phyloP scores from a whole-genome alignment of 2,113 vertebrate genomes.

The Malurus elegans region DNA sequence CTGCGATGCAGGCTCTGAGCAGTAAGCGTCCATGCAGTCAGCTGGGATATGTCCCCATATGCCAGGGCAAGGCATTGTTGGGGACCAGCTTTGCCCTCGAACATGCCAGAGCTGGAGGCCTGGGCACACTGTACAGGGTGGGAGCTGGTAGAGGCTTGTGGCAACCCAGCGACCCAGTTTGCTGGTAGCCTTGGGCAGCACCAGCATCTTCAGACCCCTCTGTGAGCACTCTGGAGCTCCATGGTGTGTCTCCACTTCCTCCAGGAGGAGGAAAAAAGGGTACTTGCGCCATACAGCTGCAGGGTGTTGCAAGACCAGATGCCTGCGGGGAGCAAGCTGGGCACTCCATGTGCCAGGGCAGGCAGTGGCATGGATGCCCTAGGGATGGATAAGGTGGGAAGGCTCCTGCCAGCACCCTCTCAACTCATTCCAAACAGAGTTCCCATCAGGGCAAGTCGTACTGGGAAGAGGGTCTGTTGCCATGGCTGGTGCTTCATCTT shows the following conservation, averaged over 20 bases:
- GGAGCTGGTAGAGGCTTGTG: background rate
- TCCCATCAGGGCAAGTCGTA: rapidly evolving
- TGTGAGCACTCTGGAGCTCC: background rate
- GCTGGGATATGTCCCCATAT: background rate
- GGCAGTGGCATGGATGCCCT: background rate
- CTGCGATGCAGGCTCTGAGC: background rate
- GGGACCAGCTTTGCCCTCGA: background rate
- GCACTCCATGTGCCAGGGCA: background rate
- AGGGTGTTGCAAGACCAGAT: conserved; percentile 30
- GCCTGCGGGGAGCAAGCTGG: background rate
- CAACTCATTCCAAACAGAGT: background rate
- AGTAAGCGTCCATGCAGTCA: background rate
- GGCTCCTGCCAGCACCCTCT: background rate
- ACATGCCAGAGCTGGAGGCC: background rate
- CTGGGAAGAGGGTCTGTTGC: background rate
- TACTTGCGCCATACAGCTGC: background rate
- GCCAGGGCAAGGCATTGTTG: rapidly evolving
- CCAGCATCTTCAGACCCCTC: background rate
- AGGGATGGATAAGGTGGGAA: background rate
- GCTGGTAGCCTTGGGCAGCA: background rate
- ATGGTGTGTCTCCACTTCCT: background rate
- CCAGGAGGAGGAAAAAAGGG: background rate
- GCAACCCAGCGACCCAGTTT: background rate
- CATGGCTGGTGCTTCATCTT: background rate
- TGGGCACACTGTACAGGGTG: background rate